Base-by-base conservation (phyloP, 2,888 invertebrate genomes). In the Serripes groenlandicus region DNA sequence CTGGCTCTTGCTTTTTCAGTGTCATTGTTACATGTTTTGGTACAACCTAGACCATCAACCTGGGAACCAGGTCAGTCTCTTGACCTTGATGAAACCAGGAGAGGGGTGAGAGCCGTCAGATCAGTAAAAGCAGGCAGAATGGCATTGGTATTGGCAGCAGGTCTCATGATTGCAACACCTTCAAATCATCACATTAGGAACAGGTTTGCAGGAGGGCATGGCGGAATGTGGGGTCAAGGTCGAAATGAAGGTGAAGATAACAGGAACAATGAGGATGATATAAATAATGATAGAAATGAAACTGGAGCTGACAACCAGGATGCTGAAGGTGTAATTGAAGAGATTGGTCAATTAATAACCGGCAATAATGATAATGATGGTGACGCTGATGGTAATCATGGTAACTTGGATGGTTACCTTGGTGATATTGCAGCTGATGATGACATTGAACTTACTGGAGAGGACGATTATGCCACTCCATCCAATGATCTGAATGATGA, bases 11-110 rank as follows among this genome's bases (percentile, higher is more conserved):
- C 95, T 26, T 95, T 95, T 89, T 92, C 93, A 80, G 93, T 95
- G 5, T 92, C 95, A 23, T 92, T 95, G 15, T 92, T 95, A 3
- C 95, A 95, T 89, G 95, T 95, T 21, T 92, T 95, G 21, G 95
- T 95, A 82, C 95, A 95, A 90, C 95, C 95, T 3, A 94, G 95
- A 37, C 92, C 93, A 3, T 77, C 81, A 32, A 87, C 86, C 77
- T 91, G 91, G 90, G 79, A 90, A 72, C 91, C 92, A 35, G 89
- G 90, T 2, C 71, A 90, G 64, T 69, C 81, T 5, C 70, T 82
- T 15, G 78, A 81, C 15, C 74, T 78, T 21, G 58, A 81, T 21
- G 68, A 73, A 37, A 52, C 42, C 21, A 73, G 72, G 26, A 49
- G 85, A 37, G 87, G 87, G 49, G 66, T 62, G n/a, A 79, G 75